Base-by-base conservation (phyloP, 2,797 vertebrate species). In the Girardinus metallicus region DNA sequence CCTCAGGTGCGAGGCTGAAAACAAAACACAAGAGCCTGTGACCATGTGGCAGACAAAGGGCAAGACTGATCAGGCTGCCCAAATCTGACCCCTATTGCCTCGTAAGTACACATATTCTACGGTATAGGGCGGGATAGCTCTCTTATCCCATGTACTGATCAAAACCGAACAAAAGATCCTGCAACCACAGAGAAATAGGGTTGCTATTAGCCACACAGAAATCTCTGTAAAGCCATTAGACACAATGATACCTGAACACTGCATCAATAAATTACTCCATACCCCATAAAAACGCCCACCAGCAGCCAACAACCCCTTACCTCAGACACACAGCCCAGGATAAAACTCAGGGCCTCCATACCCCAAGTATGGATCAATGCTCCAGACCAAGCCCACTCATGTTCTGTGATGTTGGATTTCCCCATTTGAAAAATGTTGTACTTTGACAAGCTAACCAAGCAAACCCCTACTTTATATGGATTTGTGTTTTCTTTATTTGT, bases 401-500 rank as follows among this genome's bases (percentile, higher is more conserved):
- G 80, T 92, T 92, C 39, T 23, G 81, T 74, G 85, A 94, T 90
- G 92, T 86, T 85, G 81, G 83, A 87, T 93, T 95, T 92, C 91
- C 88, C 85, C 72, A 72, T 57, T 0, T 68, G 79, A 85, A 93
- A 36, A 94, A 95, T 95, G 91, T 95, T 95, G 94, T 86, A 85
- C 92, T 88, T 88, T 92, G 92, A 94, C 94, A 95, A 92, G 93
- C 94, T 91, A 94, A 95, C 92, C 90, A 90, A 93, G 92, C 84
- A 44, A 76, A 74, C 85, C 77, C 86, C 93, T 96, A 94, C 95
- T 96, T 96, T 95, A 94, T 93, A 94, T 95, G 85, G 87, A 95
- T 95, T 95, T 95, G 95, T 95, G 95, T 96, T 96, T 96, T 95
- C 93, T 95, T 95, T 95, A 94, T 95, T 95, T 94, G 96, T 96